Base-by-base conservation (phyloP, 2,888 invertebrate genomes). In the Ophion ellenae region DNA sequence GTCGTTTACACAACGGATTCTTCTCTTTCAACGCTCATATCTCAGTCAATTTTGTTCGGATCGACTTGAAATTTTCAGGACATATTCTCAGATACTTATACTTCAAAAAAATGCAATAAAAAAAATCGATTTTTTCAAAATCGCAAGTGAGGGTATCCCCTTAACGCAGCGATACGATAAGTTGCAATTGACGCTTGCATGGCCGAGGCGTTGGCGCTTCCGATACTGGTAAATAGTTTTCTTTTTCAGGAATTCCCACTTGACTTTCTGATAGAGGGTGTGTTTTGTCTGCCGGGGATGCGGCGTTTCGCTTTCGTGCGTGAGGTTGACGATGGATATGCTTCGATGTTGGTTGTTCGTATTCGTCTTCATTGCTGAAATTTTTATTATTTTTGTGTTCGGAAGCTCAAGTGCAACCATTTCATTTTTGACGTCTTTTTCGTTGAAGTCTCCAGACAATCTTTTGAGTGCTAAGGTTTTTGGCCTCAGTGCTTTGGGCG, bases 401-500 rank as follows among this genome's bases (percentile, higher is more conserved):
- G 78, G 66, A 0, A 86, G 17, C 2, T 85, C 71, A 0, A 70
- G 67, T 0, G 4, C 32, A 36, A n/a, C 0, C 0, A 88, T n/a
- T 20, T 83, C 84, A 0, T 81, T 7, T n/a, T n/a, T 7, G 0
- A 89, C 57, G 5, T 89, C 85, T 20, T 75, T 45, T 2, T 74
- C 78, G 9, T 14, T 45, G n/a, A 83, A 84, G 0, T 82, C 79
- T 4, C 81, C 82, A 1, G 73, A 14, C 2, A 85, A 70, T 1
- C 83, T 83, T 73, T 86, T 86, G 7, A 86, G 70, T 1, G 85
- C 63, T 2, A 85, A 9, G 0, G 70, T 67, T 64, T 85, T 83
- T 2, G 77, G 59, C 61, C 80, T 81, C 0, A 40, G 1, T 2
- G 17, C 36, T 61, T 81, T 84, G 0, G 84, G 84, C 0, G 84